Conservation (phyloP, 2,888 invertebrate genomes). For the Drosophila kanekoi region DNA sequence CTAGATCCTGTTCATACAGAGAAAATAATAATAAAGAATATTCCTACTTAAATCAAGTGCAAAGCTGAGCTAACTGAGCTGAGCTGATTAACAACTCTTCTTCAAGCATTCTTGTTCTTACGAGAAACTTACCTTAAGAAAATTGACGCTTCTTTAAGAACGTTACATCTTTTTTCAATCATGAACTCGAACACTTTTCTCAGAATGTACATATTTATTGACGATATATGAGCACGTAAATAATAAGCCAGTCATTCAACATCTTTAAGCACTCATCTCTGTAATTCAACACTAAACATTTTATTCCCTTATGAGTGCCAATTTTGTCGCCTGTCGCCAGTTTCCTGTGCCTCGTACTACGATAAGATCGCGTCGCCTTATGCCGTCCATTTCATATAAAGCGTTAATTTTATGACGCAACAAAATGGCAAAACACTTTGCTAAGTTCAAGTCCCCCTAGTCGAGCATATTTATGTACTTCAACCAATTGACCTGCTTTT, state of each 20-base stretch:
- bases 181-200: neutral
- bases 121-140: too few relatives aligned
- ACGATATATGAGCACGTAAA: constrained; percentile 13
- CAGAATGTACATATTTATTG: neutral
- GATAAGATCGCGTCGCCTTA: constrained; percentile 18
- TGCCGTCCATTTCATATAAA: constrained; percentile 50
- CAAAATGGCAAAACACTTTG: constrained; percentile 41
- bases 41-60: neutral
- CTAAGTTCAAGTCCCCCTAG: constrained; percentile 15
- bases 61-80: too few relatives aligned
- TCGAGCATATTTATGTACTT: constrained; percentile 20
- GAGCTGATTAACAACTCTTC: too few relatives aligned
- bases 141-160: too few relatives aligned
- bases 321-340: constrained; percentile 5
- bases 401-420: constrained; percentile 68
- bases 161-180: too few relatives aligned
- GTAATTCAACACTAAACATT: constrained; percentile 61
- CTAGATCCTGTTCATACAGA: neutral
- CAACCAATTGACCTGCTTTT: constrained; percentile 5
- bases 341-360: too few relatives aligned
- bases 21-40: neutral
- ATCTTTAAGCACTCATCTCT: constrained; percentile 37
- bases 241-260: constrained; percentile 32
- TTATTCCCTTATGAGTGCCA: constrained; percentile 46
- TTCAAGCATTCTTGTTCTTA: too few relatives aligned